Conservation (phyloP, 1,140 invertebrate species). For the Cyrtorhinus lividipennis region DNA sequence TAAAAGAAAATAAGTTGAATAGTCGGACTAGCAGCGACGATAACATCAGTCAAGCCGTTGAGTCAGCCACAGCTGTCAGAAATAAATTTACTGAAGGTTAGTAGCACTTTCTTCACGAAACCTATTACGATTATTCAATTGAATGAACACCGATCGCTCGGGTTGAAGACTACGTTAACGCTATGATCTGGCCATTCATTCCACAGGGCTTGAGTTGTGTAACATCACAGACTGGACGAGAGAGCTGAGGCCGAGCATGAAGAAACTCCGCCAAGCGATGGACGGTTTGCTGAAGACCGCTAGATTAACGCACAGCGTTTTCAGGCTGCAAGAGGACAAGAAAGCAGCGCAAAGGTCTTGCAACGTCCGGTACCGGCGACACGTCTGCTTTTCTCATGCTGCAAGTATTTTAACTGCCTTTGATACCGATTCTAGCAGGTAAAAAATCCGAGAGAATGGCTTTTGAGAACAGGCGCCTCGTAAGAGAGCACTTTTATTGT, state of each 20-base stretch:
- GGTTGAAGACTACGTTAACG: too few relatives aligned
- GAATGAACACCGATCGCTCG: too few relatives aligned
- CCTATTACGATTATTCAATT: too few relatives aligned
- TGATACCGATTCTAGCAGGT: too few relatives aligned
- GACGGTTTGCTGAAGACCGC: slow-evolving; percentile 68
- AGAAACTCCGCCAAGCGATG: slow-evolving; percentile 64
- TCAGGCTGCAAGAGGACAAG: slow-evolving; percentile 62
- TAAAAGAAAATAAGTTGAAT: slow-evolving; percentile 1
- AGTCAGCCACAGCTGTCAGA: slow-evolving; percentile 31
- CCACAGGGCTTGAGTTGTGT: slow-evolving; percentile 44
- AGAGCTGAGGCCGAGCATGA: slow-evolving; percentile 62
- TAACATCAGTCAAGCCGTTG: slow-evolving; percentile 31
- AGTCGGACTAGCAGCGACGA: slow-evolving; percentile 27
- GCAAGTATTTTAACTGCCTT: slow-evolving; percentile 42
- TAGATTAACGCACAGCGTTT: slow-evolving; percentile 71
- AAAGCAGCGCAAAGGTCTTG: slow-evolving; percentile 45
- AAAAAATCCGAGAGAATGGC: too few relatives aligned
- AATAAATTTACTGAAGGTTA: slow-evolving; percentile 51
- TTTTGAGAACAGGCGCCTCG: too few relatives aligned
- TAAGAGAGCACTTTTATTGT: too few relatives aligned
- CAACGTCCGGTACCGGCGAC: slow-evolving; percentile 53
- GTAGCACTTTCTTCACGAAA: too few relatives aligned
- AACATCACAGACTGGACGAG: slow-evolving; percentile 55
- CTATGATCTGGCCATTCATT: too few relatives aligned
- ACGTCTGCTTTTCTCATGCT: slow-evolving; percentile 86